Evolutionary conservation across 1,140 invertebrate genomes (phyloP).

Genomic region (Pseudomyrmex cubaensis): DNA sequence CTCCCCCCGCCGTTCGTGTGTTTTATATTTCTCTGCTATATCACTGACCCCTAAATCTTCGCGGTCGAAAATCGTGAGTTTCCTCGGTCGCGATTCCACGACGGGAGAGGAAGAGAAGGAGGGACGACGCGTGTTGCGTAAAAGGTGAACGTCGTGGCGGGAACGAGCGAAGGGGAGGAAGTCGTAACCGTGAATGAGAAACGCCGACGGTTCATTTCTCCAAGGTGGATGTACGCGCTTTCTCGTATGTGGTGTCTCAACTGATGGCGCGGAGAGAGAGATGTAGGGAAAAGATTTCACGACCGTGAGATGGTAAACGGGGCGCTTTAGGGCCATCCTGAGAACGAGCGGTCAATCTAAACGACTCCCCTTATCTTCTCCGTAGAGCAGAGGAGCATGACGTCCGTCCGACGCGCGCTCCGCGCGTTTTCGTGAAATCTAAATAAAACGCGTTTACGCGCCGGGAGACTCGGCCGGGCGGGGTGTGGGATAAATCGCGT

Average conservation of each 20-base stretch:
- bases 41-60: slow-evolving; percentile 43
- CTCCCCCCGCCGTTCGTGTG: neutral
- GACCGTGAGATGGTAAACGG: slow-evolving; percentile 80
- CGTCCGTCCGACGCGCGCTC: slow-evolving; percentile 26
- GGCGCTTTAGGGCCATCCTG: slow-evolving; percentile 83
- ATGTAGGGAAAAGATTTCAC: slow-evolving; percentile 79
- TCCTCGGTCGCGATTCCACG: neutral
- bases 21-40: slow-evolving; percentile 19
- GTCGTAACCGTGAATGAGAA: slow-evolving; percentile 55
- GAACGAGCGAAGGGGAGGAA: slow-evolving; percentile 48
- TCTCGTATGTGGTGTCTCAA: slow-evolving; percentile 30
- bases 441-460: slow-evolving; percentile 73
- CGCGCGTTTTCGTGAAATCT: slow-evolving; percentile 67
- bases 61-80: slow-evolving; percentile 10
- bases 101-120: neutral
- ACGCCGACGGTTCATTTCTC: slow-evolving; percentile 36
- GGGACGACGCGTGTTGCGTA: slow-evolving; percentile 11
- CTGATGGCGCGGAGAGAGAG: slow-evolving; percentile 47
- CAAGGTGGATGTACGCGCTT: slow-evolving; percentile 34
- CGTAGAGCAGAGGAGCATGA: slow-evolving; percentile 31
- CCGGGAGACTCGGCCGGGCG: slow-evolving; percentile 7
- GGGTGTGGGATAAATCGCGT: slow-evolving; percentile 36
- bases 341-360: slow-evolving; percentile 84
- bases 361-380: slow-evolving; percentile 81
- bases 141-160: slow-evolving; percentile 42